Evolutionary conservation across 2,797 vertebrate species (phyloP), one percentile per base, ranked within the genome.

Genomic region (Xiphophorus birchmanni): DNA sequence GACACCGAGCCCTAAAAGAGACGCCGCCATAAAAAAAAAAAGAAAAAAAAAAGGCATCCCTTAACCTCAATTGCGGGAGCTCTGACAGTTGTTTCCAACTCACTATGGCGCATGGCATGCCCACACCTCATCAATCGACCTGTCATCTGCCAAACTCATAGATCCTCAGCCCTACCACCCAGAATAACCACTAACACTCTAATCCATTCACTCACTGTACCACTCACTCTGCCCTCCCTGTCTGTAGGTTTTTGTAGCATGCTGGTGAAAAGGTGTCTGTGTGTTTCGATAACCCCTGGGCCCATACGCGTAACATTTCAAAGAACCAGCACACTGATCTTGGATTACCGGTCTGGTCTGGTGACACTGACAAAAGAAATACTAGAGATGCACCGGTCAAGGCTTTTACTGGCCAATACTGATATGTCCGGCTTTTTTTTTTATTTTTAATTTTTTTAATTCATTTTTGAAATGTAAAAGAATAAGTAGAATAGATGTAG

Each of bases 51-150:
- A 92, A n/a, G 92, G 91, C 90, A 89, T 92, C 92, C 91, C 91
- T 92, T 90, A 82, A 92, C 82, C 84, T 93, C 93, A 82, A 94
- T 94, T 95, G 93, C 95, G 94, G 95, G 96, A 97, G 96, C 96
- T 96, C 96, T 96, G 95, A 96, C 96, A 86, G 90, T 97, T 97
- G 95, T 97, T 97, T 96, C 96, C 93, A 95, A 92, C 93, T 95
- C 94, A 96, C 92, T 92, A 93, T 95, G 93, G 95, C 96, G 97
- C 97, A 98, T 98, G 97, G 97, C 98, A 98, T 98, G 97, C 95
- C 95, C 95, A 96, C 93, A 91, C 78, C 52, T 89, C 94, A 93
- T 73, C 26, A 73, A 73, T 90, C 47, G 73, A 88, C 85, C 83
- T 80, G n/a, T 85, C 87, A 90, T 86, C 79, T 80, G 73, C 78